phyloP scores from a whole-genome alignment of 2,797 vertebrate genomes.

The Sternotherus odoratus region DNA sequence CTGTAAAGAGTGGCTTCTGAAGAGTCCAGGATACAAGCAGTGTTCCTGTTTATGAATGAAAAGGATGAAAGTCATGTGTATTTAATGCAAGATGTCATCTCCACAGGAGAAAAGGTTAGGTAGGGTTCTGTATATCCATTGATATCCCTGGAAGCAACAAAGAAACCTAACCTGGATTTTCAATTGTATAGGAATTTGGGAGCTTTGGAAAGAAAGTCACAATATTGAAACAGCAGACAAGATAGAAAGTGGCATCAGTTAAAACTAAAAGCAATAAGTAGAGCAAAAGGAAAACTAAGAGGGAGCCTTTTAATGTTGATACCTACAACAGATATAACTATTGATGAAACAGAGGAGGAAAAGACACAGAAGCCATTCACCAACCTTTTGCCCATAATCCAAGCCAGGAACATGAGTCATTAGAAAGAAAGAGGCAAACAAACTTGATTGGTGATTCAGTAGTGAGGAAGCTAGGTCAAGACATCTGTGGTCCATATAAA shows the following conservation, averaged over 20 bases:
- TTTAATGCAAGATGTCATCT: conserved; percentile 18
- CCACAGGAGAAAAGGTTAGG: not conserved
- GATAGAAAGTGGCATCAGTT: conserved; percentile 44
- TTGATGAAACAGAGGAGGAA: conserved; percentile 62
- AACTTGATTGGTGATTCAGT: conserved; percentile 39
- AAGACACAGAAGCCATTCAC: conserved; percentile 31
- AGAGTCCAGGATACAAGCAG: conserved; percentile 37
- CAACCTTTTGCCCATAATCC: conserved; percentile 50
- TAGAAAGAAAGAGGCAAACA: conserved; percentile 64
- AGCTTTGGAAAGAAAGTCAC: conserved; percentile 65
- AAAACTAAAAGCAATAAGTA: not conserved
- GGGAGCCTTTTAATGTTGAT: conserved; percentile 56
- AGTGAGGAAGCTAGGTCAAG: conserved; percentile 72
- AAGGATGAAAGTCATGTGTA: conserved; percentile 35
- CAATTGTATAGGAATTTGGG: conserved; percentile 50
- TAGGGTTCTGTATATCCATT: not conserved
- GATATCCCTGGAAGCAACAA: conserved; percentile 39
- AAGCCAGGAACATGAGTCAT: conserved; percentile 69
- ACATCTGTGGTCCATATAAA: conserved; percentile 80
- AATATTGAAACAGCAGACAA: conserved; percentile 22
- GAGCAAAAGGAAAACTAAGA: conserved; percentile 46
- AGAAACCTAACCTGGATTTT: conserved; percentile 48
- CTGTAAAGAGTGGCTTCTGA: conserved; percentile 14
- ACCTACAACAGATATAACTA: conserved; percentile 26
- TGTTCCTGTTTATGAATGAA: conserved; percentile 49